Conservation (phyloP, 2,797 vertebrate genomes). For the Mormyrops boulengeri region DNA sequence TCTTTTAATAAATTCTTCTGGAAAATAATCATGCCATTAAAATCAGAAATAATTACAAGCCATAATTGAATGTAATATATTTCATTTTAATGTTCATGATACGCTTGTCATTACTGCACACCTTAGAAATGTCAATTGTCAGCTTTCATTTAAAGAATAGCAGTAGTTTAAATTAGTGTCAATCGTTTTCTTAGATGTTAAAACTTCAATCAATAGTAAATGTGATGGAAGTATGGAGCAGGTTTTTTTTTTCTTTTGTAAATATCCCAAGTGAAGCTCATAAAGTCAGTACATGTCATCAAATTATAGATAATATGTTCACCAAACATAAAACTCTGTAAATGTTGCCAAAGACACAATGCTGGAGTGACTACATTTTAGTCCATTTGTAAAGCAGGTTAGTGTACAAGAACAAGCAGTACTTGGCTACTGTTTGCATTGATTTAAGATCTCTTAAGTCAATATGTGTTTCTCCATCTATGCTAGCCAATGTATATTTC, state of each 20-base stretch:
- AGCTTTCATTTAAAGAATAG: background rate
- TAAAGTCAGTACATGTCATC: background rate
- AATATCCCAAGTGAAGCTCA: background rate
- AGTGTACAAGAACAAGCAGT: background rate
- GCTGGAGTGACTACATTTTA: background rate
- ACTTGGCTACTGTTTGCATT: background rate
- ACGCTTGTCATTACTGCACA: background rate
- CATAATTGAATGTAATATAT: background rate
- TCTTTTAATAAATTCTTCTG: background rate
- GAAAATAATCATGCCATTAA: background rate
- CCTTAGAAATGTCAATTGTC: background rate
- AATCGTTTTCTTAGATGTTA: background rate
- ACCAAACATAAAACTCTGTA: background rate
- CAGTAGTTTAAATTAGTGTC: background rate
- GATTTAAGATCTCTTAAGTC: background rate
- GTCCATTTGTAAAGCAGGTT: background rate
- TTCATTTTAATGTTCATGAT: background rate
- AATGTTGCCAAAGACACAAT: background rate
- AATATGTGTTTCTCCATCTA: background rate
- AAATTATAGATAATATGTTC: background rate
- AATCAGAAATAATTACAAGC: background rate
- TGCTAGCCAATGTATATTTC: background rate
- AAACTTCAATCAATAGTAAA: background rate
- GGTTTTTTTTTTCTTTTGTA: background rate
- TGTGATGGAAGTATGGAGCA: background rate